Evolutionary conservation across 2,113 vertebrate species (phyloP).

Genomic region (Ardeotis arabs): DNA sequence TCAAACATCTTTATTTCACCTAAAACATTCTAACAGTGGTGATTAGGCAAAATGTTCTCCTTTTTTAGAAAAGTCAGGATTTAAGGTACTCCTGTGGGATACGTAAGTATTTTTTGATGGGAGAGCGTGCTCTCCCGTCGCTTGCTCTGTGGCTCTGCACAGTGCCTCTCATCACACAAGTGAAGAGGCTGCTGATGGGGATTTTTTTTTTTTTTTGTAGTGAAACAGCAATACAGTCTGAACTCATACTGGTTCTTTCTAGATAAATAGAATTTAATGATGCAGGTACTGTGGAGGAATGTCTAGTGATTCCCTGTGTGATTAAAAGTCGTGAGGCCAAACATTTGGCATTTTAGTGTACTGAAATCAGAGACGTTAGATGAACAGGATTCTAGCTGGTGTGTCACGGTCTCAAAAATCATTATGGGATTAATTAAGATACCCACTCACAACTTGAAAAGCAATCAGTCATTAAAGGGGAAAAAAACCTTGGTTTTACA

Average conservation of each 20-base stretch:
- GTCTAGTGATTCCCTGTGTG: background rate
- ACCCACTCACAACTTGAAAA: background rate
- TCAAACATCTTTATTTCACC: background rate
- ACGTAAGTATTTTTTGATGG: rapidly evolving
- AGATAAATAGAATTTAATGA: background rate
- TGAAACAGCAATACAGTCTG: background rate
- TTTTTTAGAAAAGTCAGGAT: background rate
- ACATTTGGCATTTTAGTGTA: background rate
- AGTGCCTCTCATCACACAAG: rapidly evolving
- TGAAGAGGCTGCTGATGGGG: background rate
- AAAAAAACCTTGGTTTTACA: background rate
- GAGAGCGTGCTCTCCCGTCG: background rate
- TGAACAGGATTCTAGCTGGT: background rate
- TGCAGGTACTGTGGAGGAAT: background rate
- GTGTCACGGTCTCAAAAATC: background rate
- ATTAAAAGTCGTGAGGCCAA: background rate
- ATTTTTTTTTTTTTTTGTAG: background rate
- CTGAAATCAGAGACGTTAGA: background rate
- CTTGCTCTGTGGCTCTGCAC: rapidly evolving
- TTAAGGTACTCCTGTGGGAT: background rate
- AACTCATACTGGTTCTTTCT: background rate
- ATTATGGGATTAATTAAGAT: background rate
- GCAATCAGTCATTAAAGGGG: background rate
- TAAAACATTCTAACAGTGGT: background rate
- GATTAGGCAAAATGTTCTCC: no score